A percentile compares a stretch with the other conserved stretches of the same genome.
These are phyloP conservation scores for Aphidius gifuensis DNA, from an alignment of 1,140 invertebrate species.

Conservation along the genomic window DNA sequence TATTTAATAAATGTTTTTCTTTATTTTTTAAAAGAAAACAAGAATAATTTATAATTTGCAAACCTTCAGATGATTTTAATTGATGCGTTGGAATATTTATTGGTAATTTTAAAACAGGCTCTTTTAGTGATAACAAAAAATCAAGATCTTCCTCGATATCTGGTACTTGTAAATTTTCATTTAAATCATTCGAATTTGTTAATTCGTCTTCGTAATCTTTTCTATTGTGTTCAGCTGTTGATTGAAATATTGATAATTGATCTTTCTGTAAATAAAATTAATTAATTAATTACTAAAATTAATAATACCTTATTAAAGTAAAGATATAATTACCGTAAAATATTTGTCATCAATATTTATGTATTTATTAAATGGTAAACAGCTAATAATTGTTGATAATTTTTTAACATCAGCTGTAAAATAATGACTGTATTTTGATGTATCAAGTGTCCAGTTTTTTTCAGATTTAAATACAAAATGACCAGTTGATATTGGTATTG, in stretches of 20 bases:
- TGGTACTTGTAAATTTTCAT: not conserved
- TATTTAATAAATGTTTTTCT: constrained; percentile 13
- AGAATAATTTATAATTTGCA: constrained; percentile 12
- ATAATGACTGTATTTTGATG: constrained; percentile 34
- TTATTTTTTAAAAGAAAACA: constrained; percentile 14
- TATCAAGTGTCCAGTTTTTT: constrained; percentile 34
- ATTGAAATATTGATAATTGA: constrained; percentile 35
- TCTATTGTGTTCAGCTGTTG: constrained; percentile 31
- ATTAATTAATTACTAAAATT: not conserved
- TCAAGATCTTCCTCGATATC: constrained; percentile 39
- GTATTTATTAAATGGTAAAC: constrained; percentile 37
- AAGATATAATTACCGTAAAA: constrained; percentile 35
- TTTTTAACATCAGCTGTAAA: constrained; percentile 36
- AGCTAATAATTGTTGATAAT: constrained; percentile 33
- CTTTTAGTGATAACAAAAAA: constrained; percentile 40
- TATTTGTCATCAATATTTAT: constrained; percentile 32
- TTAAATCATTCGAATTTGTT: not conserved
- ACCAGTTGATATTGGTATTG: constrained; percentile 28
- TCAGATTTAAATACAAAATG: constrained; percentile 36
- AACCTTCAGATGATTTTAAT: constrained; percentile 20
- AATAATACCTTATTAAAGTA: not conserved
- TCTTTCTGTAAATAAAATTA: constrained; percentile 30
- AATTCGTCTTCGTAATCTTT: constrained; percentile 21
- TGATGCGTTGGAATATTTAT: constrained; percentile 9
- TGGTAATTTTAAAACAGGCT: constrained; percentile 30